A percentile compares a stretch with the other conserved stretches of the same genome.
Evolutionary conservation across 2,113 vertebrate species (phyloP).

Genomic region (Desmodus rotundus): DNA sequence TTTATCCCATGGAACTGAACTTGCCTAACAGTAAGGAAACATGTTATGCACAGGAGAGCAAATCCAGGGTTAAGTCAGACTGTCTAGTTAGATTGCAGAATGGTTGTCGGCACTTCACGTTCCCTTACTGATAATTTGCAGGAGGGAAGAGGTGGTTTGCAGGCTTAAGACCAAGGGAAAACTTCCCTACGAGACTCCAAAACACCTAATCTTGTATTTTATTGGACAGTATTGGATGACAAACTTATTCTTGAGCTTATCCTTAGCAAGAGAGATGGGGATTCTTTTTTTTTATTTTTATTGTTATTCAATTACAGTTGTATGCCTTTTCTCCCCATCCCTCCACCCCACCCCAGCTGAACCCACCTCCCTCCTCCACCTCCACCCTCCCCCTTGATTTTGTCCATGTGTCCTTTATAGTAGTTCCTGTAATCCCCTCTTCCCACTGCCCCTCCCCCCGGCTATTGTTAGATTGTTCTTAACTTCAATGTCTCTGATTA

Average conservation of each 20-base stretch:
- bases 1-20: background rate
- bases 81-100: background rate
- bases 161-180: background rate
- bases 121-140: background rate
- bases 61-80: background rate
- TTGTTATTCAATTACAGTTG: no score
- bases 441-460: no score
- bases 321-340: no score
- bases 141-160: background rate
- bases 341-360: no score
- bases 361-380: no score
- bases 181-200: background rate
- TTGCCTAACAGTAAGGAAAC: background rate
- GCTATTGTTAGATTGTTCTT: no score
- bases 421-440: no score
- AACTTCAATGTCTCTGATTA: no score
- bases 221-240: background rate
- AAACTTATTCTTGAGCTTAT: background rate
- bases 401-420: no score
- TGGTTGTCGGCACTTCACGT: background rate
- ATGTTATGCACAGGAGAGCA: background rate
- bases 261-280: background rate
- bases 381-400: no score
- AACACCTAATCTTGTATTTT: background rate
- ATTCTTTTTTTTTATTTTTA: no score